A percentile compares a stretch with the other conserved stretches of the same genome.
These are phyloP conservation scores for Pygocentrus nattereri DNA, from an alignment of 2,797 vertebrate genomes.

Conservation along the genomic window DNA sequence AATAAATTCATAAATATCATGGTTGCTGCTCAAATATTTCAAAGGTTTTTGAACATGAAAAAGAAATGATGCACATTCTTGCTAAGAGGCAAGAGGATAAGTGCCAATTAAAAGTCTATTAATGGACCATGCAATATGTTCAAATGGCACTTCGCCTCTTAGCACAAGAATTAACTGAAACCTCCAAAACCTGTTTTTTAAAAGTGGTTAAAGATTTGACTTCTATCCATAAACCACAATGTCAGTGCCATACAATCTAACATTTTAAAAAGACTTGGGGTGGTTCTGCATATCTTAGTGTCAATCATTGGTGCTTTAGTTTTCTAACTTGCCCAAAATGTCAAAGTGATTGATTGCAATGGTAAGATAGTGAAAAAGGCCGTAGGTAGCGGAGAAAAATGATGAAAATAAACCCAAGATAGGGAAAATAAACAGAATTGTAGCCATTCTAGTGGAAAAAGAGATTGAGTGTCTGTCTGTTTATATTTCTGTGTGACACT, in stretches of 20 bases:
- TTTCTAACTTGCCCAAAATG: conserved; percentile 40
- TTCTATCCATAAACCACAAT: conserved; percentile 16
- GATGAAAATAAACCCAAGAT: conserved; percentile 47
- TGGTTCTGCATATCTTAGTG: conserved; percentile 47
- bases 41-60: neutral
- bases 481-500: conserved; percentile 16
- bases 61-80: neutral
- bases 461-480: conserved; percentile 7
- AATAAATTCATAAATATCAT: neutral
- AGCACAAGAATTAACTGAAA: neutral
- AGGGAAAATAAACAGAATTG: conserved; percentile 46
- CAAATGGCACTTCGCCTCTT: neutral
- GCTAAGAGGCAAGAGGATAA: neutral
- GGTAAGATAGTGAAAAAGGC: conserved; percentile 38
- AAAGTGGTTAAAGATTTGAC: conserved; percentile 3
- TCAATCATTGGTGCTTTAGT: conserved; percentile 38
- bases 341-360: conserved; percentile 51
- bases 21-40: neutral
- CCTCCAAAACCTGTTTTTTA: neutral
- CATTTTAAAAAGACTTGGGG: conserved; percentile 2
- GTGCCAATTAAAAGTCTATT: neutral
- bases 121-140: neutral
- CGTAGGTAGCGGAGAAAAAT: conserved; percentile 5
- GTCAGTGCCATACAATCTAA: neutral
- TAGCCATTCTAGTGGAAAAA: conserved; percentile 39